These are phyloP conservation scores for Amyelois transitella DNA, from an alignment of 1,140 invertebrate species.

Conservation along the genomic window DNA sequence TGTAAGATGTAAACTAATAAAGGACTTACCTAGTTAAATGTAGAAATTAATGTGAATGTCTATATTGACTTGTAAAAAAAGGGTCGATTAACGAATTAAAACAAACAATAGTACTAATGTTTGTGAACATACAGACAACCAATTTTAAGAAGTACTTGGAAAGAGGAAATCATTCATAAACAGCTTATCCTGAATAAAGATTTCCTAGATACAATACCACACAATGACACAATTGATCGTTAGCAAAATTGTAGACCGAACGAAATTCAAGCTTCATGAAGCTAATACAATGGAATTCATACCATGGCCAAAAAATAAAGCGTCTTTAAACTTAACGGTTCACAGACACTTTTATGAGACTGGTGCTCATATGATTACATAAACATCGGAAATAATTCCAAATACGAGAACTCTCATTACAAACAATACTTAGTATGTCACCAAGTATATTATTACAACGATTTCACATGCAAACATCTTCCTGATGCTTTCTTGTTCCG, in stretches of 20 bases:
- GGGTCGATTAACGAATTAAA: too few relatives aligned
- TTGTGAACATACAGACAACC: background rate
- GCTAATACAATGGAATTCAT: background rate
- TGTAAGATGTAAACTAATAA: conserved; percentile 23
- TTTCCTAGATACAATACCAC: background rate
- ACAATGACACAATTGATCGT: background rate
- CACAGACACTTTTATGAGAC: conserved; percentile 2
- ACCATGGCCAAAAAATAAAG: background rate
- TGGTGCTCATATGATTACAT: conserved; percentile 11
- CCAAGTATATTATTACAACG: conserved; percentile 7
- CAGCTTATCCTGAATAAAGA: too few relatives aligned
- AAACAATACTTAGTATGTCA: background rate
- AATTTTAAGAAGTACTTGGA: too few relatives aligned
- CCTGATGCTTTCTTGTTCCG: conserved; percentile 2
- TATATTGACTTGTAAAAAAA: too few relatives aligned
- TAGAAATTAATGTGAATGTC: background rate
- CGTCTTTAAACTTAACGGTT: background rate
- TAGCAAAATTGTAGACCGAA: background rate
- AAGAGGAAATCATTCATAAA: too few relatives aligned
- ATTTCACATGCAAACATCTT: conserved; percentile 19
- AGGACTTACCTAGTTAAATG: conserved; percentile 8
- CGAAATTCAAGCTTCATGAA: background rate
- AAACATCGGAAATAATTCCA: conserved; percentile 22
- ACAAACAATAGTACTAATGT: background rate
- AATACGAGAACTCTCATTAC: conserved; percentile 21